Evolutionary conservation across 2,113 vertebrate species (phyloP), one percentile per base, ranked within the genome.

Genomic region (Anoplopoma fimbria): DNA sequence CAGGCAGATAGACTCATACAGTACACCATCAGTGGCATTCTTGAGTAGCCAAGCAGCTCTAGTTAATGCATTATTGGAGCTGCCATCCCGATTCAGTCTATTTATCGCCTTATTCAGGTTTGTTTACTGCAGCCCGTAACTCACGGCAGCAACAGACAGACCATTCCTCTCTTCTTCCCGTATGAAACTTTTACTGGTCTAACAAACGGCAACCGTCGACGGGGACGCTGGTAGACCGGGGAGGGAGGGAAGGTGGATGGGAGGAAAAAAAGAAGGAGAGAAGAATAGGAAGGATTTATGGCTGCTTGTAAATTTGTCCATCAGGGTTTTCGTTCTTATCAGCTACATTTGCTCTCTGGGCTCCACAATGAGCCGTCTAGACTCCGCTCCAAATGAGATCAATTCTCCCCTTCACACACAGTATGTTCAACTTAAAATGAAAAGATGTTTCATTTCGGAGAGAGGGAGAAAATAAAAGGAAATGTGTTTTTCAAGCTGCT

Each of bases 111-210:
- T 91, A 91, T 89, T 88, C 85, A 87, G 83, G 89, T 93, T 92
- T 91, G 89, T 95, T 94, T 94, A 95, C 86, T 79, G 90, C 87
- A n/a, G 68, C 75, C 77, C 9, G 73, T 95, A 92, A 93, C 82
- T 94, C 92, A 92, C 57, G 81, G 38, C 92, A 81, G 77, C 76
- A 61, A 69, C 75, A 89, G 92, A 91, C 91, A 89, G 89, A 90
- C 89, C 87, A 88, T 93, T 83, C 76, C 77, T 93, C 90, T 93
- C 88, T 82, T 88, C 89, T 87, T 86, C 84, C 31, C 62, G 17
- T 91, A 90, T 94, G 92, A 94, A 95, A 94, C 84, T 91, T 95
- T 95, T 93, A 95, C 93, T 82, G 89, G 87, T 79, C 90, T 93
- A 89, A 92, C 92, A 94, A 94, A 94, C 92, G 90, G 90, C 89